phyloP scores from a whole-genome alignment of 2,113 vertebrate species.

The Mustelus asterias region DNA sequence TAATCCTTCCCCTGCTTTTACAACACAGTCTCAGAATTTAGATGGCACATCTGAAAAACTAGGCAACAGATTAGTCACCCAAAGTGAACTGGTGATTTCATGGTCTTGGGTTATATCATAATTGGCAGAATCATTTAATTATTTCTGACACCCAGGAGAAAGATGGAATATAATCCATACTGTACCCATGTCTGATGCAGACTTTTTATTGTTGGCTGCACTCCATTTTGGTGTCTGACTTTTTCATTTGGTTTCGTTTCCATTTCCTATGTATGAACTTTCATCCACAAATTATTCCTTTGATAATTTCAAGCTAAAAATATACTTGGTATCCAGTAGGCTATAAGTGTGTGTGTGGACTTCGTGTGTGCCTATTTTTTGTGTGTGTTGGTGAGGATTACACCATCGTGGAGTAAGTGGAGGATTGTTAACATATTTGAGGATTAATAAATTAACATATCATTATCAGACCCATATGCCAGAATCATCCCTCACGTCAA shows the following conservation, averaged over 20 bases:
- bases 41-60: not conserved
- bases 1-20: not conserved
- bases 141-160: not conserved
- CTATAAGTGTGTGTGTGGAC: too few relatives aligned
- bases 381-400: too few relatives aligned
- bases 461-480: too few relatives aligned
- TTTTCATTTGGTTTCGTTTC: not conserved
- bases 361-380: too few relatives aligned
- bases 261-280: not conserved
- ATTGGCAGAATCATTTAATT: not conserved
- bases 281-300: not conserved
- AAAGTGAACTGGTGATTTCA: not conserved
- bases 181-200: not conserved
- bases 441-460: too few relatives aligned
- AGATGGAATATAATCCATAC: not conserved
- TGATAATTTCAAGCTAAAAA: not conserved
- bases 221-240: not conserved
- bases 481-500: too few relatives aligned
- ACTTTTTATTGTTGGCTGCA: not conserved
- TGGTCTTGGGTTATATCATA: not conserved
- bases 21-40: not conserved
- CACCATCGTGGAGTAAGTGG: too few relatives aligned
- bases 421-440: too few relatives aligned
- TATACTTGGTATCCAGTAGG: not conserved
- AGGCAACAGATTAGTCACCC: not conserved